Percentiles rank a stretch among this genome's conserved stretches.
Evolutionary conservation across 2,888 invertebrate genomes (phyloP).

Genomic region (Limulus polyphemus): DNA sequence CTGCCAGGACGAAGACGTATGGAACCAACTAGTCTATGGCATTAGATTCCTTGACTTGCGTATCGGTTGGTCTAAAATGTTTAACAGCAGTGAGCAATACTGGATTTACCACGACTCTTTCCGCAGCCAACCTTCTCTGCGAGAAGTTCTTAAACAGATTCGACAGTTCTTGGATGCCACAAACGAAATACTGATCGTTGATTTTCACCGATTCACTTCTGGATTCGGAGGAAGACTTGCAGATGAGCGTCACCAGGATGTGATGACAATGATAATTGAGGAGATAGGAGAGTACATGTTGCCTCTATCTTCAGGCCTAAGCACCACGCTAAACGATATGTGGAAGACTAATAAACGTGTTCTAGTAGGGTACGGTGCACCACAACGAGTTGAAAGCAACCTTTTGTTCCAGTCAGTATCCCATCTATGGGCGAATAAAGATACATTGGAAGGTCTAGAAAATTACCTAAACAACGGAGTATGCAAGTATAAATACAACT

Average conservation of each 20-base stretch:
- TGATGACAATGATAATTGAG: constrained; percentile 45
- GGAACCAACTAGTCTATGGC: constrained; percentile 71
- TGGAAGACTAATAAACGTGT: constrained; percentile 45
- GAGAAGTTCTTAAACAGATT: constrained; percentile 45
- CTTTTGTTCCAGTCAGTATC: constrained; percentile 18
- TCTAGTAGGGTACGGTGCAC: constrained; percentile 48
- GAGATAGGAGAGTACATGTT: constrained; percentile 48
- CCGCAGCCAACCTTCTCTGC: constrained; percentile 22
- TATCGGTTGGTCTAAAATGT: constrained; percentile 14
- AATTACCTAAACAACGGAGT: constrained; percentile 38
- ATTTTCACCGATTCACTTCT: constrained; percentile 64
- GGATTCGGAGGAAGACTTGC: constrained; percentile 22
- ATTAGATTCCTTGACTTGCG: constrained; percentile 43
- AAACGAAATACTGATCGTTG: constrained; percentile 48
- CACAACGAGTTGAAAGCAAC: constrained; percentile 19
- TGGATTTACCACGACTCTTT: constrained; percentile 30
- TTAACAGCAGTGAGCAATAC: constrained; percentile 11
- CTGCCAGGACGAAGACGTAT: constrained; percentile 59
- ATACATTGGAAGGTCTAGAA: constrained; percentile 43
- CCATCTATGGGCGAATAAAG: constrained; percentile 48
- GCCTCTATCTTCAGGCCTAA: constrained; percentile 41
- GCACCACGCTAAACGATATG: constrained; percentile 47
- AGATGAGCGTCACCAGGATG: constrained; percentile 42
- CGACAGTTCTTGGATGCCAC: constrained; percentile 48
- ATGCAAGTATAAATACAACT: constrained; percentile 9